Evolutionary conservation across 2,797 vertebrate species (phyloP).

Genomic region (Ammospiza maritima): DNA sequence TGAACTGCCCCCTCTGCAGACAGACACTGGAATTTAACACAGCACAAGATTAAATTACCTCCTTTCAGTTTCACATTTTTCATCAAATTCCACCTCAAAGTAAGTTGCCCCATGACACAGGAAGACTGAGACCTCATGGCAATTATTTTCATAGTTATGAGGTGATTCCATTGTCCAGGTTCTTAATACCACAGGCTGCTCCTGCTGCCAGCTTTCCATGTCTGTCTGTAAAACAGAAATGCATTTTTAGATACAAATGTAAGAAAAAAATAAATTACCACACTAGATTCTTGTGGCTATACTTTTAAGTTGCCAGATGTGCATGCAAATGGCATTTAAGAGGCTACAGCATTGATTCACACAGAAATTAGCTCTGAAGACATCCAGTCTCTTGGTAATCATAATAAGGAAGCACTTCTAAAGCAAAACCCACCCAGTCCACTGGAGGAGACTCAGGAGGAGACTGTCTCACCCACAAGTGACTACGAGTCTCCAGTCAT

Average conservation of each 20-base stretch:
- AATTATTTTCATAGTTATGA: conserved; percentile 97
- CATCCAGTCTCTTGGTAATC: background rate
- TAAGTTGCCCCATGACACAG: conserved; percentile 92
- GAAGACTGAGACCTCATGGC: conserved; percentile 91
- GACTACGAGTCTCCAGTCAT: background rate
- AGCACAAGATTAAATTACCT: conserved; percentile 78
- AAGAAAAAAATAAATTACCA: background rate
- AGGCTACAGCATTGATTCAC: background rate
- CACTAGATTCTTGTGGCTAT: background rate
- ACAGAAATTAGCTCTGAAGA: background rate
- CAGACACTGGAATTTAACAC: background rate
- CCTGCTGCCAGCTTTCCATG: conserved; percentile 90
- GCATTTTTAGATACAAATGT: background rate
- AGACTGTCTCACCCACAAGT: background rate
- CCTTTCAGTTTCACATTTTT: conserved; percentile 97
- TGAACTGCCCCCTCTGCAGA: background rate
- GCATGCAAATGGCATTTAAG: background rate
- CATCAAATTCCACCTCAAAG: conserved; percentile 97
- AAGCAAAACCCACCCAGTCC: background rate
- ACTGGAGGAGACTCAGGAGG: background rate
- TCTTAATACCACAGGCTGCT: conserved; percentile 90
- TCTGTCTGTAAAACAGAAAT: conserved; percentile 78
- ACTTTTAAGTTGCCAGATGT: background rate
- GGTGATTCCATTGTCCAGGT: conserved; percentile 94
- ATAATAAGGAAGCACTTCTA: background rate